Evolutionary conservation across 1,140 invertebrate genomes (phyloP), one percentile per base, ranked within the genome.

Genomic region (Halyomorpha halys): DNA sequence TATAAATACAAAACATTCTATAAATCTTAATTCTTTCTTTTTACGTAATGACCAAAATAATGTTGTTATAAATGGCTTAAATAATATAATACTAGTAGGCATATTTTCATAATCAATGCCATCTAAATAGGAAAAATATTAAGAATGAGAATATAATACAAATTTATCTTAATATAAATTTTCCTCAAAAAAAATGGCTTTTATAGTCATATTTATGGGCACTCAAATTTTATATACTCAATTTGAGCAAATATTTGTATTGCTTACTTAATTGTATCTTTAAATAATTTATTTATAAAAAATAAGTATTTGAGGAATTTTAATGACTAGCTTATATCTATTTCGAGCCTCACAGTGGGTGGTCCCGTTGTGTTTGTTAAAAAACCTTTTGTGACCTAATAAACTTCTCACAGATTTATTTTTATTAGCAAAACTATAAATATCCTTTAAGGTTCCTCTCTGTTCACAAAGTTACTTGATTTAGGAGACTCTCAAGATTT

Each of bases 261-360:
- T 25, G 3, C 45, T 70, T 0, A 70, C 72, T 30, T 0, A 61
- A 1, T 2, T 47, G 1, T 27, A 47, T 27, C n/a, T 27, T 16
- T 53, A 27, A 25, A 53, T 25, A 19, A 19, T 5, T 49, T 19
- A 49, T 49, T 21, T n/a, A 6, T 13, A 16, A 30, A 47, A 63
- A 25, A 27, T 54, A 60, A 39, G 30, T 39, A 34, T 60, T 18
- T 34, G 27, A 60, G 59, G 27, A 19, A 27, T 60, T 27, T n/a
- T 60, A 27, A 60, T 60, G 59, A 60, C 59, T 60, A 60, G 59
- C 59, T 34, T 30, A 60, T 59, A 39, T 19, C 23, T 2, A 62
- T 51, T 14, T 8, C 62, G 0, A 56, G 60, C 3, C 34, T 70
- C 0, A 19, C 19, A 0, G 65, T 71, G 6, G 69, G 45, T 0